Evolutionary conservation across 1,140 invertebrate species (phyloP), one percentile per base, ranked within the genome.

Genomic region (Drosophila sp.): DNA sequence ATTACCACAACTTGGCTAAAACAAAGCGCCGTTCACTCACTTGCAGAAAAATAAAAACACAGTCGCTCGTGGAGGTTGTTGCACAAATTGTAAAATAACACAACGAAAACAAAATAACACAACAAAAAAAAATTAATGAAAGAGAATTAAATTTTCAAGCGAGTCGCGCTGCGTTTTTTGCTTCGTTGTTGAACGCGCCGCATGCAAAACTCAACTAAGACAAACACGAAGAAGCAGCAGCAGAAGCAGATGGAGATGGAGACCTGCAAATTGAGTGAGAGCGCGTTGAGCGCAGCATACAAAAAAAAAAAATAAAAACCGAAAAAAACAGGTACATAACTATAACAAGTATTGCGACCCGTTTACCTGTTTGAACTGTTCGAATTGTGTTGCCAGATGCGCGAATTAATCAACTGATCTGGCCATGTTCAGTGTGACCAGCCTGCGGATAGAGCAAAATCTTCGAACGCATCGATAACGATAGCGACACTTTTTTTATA

Each of bases 191-290:
- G 34, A 62, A 75, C 71, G 78, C 66, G 65, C 78, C 77, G 72
- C 76, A 71, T 75, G 71, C 76, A 71, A 80, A 80, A 80, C 61
- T 74, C 63, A 81, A 81, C 78, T 80, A 70, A 66, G 50, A 9
- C 45, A 41, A 50, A 21, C 65, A 46, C 51, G 41, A 40, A 46
- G 21, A 29, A 36, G 13, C 21, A 21, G 16, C 38, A 41, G 41
- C 34, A 46, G 21, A 29, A 36, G 13, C 21, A 21, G 16, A 11
- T n/a, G 27, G 14, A 38, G 25, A 18, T 29, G 50, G 25, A 43
- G 41, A 41, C 51, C n/a, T 21, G 67, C 43, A 16, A 48, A 38
- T 34, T 16, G 58, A 62, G 34, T 21, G 56, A 67, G 64, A 67
- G 56, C 25, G 43, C 21, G 21, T 21, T 21, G 21, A 21, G 21